Evolutionary conservation across 2,113 vertebrate species (phyloP).

Genomic region (Leptocoma aspasia): DNA sequence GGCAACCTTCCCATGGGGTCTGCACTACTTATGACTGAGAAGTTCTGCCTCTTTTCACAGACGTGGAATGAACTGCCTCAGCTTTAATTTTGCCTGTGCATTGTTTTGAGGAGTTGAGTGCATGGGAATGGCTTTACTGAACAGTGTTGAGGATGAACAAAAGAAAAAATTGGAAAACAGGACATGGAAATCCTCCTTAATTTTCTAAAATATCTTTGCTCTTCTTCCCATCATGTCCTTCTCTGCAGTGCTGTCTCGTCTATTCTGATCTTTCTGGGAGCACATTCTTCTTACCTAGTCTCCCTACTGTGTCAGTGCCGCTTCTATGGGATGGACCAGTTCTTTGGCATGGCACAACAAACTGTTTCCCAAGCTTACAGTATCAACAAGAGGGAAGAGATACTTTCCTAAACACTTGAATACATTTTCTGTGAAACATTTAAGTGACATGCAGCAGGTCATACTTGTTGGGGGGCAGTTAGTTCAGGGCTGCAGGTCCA

Average conservation of each 20-base stretch:
- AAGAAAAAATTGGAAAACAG: neutral
- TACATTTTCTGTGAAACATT: neutral
- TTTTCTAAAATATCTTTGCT: neutral
- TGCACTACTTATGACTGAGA: neutral
- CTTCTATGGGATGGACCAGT: neutral
- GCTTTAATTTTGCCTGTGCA: neutral
- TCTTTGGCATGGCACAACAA: neutral
- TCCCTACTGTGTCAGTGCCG: neutral
- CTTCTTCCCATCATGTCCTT: neutral
- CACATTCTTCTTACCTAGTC: neutral
- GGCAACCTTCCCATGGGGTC: neutral
- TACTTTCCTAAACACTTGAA: neutral
- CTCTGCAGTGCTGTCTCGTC: neutral
- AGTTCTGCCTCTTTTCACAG: neutral
- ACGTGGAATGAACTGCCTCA: neutral
- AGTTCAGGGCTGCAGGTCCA: neutral
- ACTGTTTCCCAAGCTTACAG: neutral
- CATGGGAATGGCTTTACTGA: neutral
- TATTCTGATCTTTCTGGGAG: neutral
- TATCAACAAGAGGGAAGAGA: neutral
- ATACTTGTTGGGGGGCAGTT: neutral
- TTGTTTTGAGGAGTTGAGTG: neutral
- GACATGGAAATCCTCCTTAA: neutral
- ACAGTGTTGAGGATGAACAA: neutral
- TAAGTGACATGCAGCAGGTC: neutral